Evolutionary conservation across 2,113 vertebrate genomes (phyloP).

Genomic region (Gallinago undulata): DNA sequence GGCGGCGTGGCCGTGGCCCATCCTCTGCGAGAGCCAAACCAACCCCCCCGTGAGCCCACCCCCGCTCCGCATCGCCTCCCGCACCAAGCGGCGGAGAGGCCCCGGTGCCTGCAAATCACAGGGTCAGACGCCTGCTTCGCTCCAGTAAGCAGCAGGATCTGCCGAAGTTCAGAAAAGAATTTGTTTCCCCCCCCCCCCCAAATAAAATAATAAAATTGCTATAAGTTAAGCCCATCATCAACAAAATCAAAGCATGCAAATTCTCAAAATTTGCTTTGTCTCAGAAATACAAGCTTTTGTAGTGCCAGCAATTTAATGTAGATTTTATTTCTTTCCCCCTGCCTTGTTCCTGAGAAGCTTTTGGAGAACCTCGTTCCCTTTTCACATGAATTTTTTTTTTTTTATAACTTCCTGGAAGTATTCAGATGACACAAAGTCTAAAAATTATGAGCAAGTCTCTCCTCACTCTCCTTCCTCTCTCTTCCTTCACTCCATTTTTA

Average conservation of each 20-base stretch:
- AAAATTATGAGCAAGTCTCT: background rate
- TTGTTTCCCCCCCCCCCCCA: background rate
- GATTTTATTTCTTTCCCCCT: background rate
- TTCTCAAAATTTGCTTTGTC: background rate
- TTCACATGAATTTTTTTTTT: background rate
- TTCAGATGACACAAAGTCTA: background rate
- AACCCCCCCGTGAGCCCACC: fast-evolving
- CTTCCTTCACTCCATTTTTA: background rate
- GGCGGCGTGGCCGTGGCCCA: fast-evolving
- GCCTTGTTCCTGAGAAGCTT: background rate
- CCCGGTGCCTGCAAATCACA: background rate
- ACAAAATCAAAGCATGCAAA: background rate
- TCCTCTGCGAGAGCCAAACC: fast-evolving
- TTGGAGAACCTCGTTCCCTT: background rate
- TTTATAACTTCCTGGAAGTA: background rate
- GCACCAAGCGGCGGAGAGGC: fast-evolving
- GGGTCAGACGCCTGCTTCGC: background rate
- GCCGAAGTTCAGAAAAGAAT: background rate
- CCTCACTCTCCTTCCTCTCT: background rate
- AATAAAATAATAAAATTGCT: background rate
- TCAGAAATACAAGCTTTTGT: background rate
- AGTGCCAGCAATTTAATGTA: background rate
- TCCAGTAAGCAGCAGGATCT: background rate
- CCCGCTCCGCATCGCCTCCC: background rate
- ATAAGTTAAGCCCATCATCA: background rate